phyloP scores from a whole-genome alignment of 2,797 vertebrate species.

The Gastrophryne carolinensis region DNA sequence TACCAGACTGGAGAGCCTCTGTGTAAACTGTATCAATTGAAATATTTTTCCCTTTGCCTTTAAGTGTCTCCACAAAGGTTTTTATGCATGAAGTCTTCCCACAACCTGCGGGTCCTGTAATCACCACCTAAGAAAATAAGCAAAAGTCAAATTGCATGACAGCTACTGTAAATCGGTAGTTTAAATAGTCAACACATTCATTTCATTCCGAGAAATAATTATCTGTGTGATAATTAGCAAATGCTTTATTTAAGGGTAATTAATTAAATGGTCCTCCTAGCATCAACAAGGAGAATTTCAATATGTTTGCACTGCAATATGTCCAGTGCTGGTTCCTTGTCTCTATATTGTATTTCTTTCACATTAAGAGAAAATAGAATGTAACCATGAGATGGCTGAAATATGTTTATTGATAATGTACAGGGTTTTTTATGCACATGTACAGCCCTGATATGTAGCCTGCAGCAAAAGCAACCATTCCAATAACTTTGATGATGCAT shows the following conservation, averaged over 20 bases:
- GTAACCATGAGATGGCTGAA: no score
- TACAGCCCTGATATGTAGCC: constrained; percentile 54
- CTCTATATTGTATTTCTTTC: background rate
- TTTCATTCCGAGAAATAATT: background rate
- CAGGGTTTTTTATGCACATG: constrained; percentile 3
- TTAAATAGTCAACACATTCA: background rate
- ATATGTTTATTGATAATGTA: constrained; percentile 15
- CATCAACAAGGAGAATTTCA: background rate
- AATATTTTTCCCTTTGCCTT: background rate
- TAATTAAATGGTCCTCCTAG: background rate
- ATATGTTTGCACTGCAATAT: background rate
- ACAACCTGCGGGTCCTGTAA: constrained; percentile 1
- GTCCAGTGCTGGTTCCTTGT: background rate
- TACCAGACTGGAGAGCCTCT: background rate
- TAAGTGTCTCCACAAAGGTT: background rate
- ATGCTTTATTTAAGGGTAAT: background rate
- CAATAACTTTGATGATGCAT: constrained; percentile 53
- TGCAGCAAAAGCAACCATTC: constrained; percentile 58
- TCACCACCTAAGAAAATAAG: constrained; percentile 11
- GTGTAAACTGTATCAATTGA: background rate
- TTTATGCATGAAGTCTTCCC: constrained; percentile 11
- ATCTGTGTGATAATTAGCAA: constrained; percentile 1
- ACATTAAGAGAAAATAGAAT: no score
- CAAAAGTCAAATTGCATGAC: background rate
- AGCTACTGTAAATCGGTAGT: background rate